Base-by-base conservation (phyloP, 2,113 vertebrate species). In the Mungos mungo region DNA sequence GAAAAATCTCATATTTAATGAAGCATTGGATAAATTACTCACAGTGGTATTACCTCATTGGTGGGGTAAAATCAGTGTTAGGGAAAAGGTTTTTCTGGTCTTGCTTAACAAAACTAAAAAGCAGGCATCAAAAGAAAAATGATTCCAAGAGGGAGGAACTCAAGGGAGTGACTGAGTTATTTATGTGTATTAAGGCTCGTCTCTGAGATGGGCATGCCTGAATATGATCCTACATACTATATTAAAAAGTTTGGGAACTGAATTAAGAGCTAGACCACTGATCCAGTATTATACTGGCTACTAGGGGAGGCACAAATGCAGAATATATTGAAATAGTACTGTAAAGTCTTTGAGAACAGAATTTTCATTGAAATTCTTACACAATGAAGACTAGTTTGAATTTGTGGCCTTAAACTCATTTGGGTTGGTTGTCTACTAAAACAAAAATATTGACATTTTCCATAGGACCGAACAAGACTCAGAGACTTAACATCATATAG, bases 371-470 rank as follows among this genome's bases (percentile, higher is more conserved):
- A 93, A 82, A 77, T 10, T 14, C 69, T 60, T 93, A 54, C n/a
- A n/a, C 25, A 47, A 63, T 23, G 47, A 90, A 63, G 35, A 52
- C 41, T 77, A 23, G 41, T 93, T 69, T 82, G n/a, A 63, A 90
- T 50, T 68, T 82, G 31, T 65, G 25, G 4, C 45, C 38, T 77
- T 87, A n/a, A 93, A 86, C 45, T 86, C 19, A 95, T 38, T 5
- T 50, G 19, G 29, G 3, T 86, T 82, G 33, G 86, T 25, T 86
- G 35, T 4, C 65, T n/a, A 54, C 25, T 84, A 66, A 81, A 90
- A 68, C 72, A 93, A 95, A 95, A 93, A 93, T 85, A 33, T 13
- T 35, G 81, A 11, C 54, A 76, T 86, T 65, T 6, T 93, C 33
- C 27, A 95, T 74, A 50, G 87, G 87, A 68, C 29, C 72, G 10